phyloP scores from a whole-genome alignment of 2,888 invertebrate species.

The Tetranychus piercei region DNA sequence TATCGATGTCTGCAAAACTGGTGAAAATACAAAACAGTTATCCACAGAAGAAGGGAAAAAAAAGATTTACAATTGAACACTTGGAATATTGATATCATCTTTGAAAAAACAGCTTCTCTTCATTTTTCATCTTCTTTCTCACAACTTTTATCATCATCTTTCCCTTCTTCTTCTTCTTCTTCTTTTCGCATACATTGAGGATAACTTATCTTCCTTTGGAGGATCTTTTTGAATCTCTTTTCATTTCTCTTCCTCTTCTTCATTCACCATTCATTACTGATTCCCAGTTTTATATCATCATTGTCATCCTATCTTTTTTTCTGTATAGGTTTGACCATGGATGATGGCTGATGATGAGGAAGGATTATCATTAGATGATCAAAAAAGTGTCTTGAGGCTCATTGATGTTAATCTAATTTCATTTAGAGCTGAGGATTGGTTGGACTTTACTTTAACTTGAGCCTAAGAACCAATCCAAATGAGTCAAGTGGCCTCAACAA shows the following conservation, averaged over 20 bases:
- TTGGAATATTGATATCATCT: not conserved
- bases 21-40: not conserved
- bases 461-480: not conserved
- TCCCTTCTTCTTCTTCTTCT: not conserved
- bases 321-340: not conserved
- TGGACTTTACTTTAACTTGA: not conserved
- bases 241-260: not conserved
- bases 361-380: not conserved
- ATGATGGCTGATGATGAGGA: not conserved
- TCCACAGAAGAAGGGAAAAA: not conserved
- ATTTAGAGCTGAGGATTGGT: not conserved
- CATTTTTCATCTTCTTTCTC: not conserved
- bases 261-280: not conserved
- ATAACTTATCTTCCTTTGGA: not conserved
- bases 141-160: not conserved
- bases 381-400: not conserved
- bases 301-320: not conserved
- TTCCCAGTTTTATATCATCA: not conserved
- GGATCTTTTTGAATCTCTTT: not conserved
- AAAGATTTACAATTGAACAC: conserved; percentile 1
- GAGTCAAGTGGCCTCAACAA: not conserved
- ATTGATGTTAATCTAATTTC: conserved; percentile 1
- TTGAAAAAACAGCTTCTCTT: not conserved
- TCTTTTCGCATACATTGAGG: not conserved
- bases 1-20: too few relatives aligned